phyloP scores from a whole-genome alignment of 2,797 vertebrate genomes.

The Hippopotamyrus pictus region DNA sequence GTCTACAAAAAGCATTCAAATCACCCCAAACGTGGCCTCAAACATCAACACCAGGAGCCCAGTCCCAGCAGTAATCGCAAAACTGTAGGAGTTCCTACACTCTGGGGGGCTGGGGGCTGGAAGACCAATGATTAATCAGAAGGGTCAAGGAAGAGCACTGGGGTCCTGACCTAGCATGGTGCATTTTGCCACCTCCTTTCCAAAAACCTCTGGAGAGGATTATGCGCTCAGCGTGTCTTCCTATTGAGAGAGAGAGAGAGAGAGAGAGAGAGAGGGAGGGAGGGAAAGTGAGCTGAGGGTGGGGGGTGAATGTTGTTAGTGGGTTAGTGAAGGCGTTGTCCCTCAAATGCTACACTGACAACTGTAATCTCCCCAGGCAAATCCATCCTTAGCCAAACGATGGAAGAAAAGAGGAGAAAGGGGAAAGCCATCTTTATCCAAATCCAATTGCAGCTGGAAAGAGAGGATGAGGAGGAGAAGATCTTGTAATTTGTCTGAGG shows the following conservation, averaged over 20 bases:
- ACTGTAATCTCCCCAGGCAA: slow-evolving; percentile 66
- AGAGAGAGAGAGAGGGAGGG: slow-evolving; percentile 25
- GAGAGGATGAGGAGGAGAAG: slow-evolving; percentile 47
- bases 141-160: slow-evolving; percentile 1
- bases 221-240: neutral
- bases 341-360: slow-evolving; percentile 52
- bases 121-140: neutral
- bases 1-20: neutral
- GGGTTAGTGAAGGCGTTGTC: slow-evolving; percentile 59
- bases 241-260: slow-evolving; percentile 27
- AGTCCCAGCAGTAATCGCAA: neutral
- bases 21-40: neutral
- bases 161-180: neutral
- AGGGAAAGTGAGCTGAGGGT: slow-evolving; percentile 14
- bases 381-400: slow-evolving; percentile 68
- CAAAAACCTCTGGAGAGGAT: slow-evolving; percentile 12
- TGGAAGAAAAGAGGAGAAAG: slow-evolving; percentile 67
- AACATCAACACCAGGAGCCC: neutral
- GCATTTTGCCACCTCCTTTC: neutral
- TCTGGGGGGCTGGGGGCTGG: too few species aligned
- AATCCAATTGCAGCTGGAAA: slow-evolving; percentile 70
- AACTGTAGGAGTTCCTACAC: neutral
- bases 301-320: slow-evolving; percentile 37
- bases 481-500: slow-evolving; percentile 70
- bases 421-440: slow-evolving; percentile 73